Evolutionary conservation across 2,888 invertebrate genomes (phyloP).

Genomic region (Petrolisthes cinctipes): DNA sequence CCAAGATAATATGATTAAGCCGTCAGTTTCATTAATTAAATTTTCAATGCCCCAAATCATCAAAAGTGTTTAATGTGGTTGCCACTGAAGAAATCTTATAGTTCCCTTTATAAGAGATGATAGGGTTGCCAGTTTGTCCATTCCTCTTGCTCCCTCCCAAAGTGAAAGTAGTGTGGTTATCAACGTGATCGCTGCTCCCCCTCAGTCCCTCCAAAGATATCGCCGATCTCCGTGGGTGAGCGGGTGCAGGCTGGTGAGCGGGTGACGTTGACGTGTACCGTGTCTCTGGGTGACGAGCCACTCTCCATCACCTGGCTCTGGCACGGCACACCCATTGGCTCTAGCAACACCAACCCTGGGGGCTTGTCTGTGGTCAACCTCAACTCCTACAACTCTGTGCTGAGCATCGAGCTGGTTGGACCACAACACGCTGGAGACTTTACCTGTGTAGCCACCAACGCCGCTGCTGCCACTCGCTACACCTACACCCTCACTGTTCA

Average conservation of each 20-base stretch:
- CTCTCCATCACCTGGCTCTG: slow-evolving; percentile 72
- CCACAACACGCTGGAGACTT: slow-evolving; percentile 72
- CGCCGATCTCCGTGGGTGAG: slow-evolving; percentile 70
- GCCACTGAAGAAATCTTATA: too few species aligned
- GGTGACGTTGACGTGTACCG: slow-evolving; percentile 71
- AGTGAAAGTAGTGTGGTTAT: not conserved
- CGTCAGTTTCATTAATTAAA: too few species aligned
- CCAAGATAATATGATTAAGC: too few species aligned
- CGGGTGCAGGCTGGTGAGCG: slow-evolving; percentile 69
- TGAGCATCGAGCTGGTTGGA: slow-evolving; percentile 73
- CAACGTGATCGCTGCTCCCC: not conserved
- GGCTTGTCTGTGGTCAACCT: slow-evolving; percentile 67
- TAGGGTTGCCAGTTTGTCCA: too few species aligned
- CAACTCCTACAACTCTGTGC: slow-evolving; percentile 69
- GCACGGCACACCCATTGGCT: slow-evolving; percentile 73
- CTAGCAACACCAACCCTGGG: slow-evolving; percentile 68
- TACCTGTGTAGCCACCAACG: slow-evolving; percentile 72
- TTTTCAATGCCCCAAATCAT: too few species aligned
- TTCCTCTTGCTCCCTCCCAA: slow-evolving; percentile 3
- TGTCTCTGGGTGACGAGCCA: slow-evolving; percentile 72
- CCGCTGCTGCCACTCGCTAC: slow-evolving; percentile 68
- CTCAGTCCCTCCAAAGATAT: slow-evolving; percentile 71
- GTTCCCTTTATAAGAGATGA: too few species aligned
- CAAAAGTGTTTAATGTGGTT: too few species aligned
- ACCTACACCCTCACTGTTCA: slow-evolving; percentile 70